A percentile compares a stretch with the other conserved stretches of the same genome.
Evolutionary conservation across 2,888 invertebrate genomes (phyloP).

Genomic region (Temnothorax ravouxi): DNA sequence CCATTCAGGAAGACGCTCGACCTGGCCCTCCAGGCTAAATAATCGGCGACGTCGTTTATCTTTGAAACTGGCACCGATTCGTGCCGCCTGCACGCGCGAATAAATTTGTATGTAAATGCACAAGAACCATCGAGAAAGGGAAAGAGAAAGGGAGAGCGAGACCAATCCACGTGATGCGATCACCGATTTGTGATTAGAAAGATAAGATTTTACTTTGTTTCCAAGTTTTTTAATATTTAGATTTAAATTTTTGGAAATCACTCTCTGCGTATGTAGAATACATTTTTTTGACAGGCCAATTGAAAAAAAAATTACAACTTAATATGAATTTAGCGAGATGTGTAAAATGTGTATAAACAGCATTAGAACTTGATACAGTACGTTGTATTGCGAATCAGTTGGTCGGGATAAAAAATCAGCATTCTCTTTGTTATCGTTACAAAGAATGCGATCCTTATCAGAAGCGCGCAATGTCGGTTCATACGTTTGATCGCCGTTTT

Average conservation of each 20-base stretch:
- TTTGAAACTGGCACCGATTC: conserved; percentile 54
- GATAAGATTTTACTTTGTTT: conserved; percentile 27
- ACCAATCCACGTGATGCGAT: not conserved
- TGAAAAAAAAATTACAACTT: not conserved
- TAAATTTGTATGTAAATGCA: conserved; percentile 58
- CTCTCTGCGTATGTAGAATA: not conserved
- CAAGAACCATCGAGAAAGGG: conserved; percentile 20
- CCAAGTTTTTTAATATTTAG: conserved; percentile 10
- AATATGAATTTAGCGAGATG: not conserved
- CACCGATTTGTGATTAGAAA: conserved; percentile 33
- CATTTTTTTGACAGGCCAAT: no score
- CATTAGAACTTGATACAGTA: not conserved
- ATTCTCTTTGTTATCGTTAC: conserved; percentile 47
- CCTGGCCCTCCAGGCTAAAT: conserved; percentile 43
- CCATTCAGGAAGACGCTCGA: conserved; percentile 60
- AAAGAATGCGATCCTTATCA: conserved; percentile 57
- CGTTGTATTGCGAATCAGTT: conserved; percentile 21
- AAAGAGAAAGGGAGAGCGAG: not conserved
- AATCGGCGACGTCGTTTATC: conserved; percentile 51
- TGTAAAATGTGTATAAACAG: not conserved
- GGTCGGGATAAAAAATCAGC: conserved; percentile 48
- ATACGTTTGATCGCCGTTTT: conserved; percentile 33
- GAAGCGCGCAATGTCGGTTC: conserved; percentile 12
- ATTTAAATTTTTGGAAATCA: not conserved
- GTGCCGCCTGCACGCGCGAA: conserved; percentile 51